These are phyloP conservation scores for Proisotoma minuta DNA, from an alignment of 2,888 invertebrate genomes.

Conservation along the genomic window DNA sequence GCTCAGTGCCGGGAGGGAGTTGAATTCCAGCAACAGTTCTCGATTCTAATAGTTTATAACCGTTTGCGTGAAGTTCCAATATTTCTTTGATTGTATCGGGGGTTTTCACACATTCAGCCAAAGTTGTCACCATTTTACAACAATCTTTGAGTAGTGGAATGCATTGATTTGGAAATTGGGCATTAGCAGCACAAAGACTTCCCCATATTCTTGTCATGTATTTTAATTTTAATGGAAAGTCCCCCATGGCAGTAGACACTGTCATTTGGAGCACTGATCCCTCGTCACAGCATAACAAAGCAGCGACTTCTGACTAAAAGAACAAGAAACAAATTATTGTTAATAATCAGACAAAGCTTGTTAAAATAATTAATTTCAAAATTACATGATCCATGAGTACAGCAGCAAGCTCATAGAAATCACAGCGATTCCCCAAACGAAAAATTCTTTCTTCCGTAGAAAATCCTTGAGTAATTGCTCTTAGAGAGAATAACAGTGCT, in stretches of 20 bases:
- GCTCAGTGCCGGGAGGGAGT: slow-evolving; percentile 17
- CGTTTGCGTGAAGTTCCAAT: background rate
- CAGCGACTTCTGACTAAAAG: background rate
- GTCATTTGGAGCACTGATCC: background rate
- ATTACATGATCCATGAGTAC: background rate
- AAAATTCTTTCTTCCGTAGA: background rate
- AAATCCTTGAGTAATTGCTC: background rate
- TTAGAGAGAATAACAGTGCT: background rate
- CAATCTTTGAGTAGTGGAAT: background rate
- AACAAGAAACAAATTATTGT: background rate
- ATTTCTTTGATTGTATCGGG: background rate
- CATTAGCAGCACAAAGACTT: slow-evolving; percentile 13
- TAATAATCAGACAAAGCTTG: background rate
- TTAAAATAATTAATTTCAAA: background rate
- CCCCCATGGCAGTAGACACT: slow-evolving; percentile 6
- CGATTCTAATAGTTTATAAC: background rate
- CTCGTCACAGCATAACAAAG: background rate
- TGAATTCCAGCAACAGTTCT: slow-evolving; percentile 16
- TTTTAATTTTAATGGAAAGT: slow-evolving; percentile 25
- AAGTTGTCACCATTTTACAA: background rate
- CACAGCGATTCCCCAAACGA: background rate
- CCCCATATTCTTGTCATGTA: slow-evolving; percentile 27
- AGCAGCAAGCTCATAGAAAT: background rate
- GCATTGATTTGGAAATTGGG: background rate
- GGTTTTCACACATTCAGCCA: background rate